These are phyloP conservation scores for Vannuccia rotundouncinata DNA, from an alignment of 2,888 invertebrate genomes.

Conservation along the genomic window DNA sequence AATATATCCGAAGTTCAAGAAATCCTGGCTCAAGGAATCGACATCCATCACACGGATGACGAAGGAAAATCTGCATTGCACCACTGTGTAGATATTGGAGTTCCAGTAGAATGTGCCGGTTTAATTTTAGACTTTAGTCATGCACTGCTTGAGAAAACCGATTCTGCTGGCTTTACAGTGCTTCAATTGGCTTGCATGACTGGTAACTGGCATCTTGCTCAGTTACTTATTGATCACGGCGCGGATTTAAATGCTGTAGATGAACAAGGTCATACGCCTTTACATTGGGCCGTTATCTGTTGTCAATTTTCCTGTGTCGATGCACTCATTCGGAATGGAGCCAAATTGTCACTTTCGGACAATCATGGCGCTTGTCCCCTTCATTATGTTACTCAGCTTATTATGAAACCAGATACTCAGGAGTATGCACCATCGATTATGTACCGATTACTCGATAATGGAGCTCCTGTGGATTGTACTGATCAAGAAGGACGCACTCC, in stretches of 20 bases:
- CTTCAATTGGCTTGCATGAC: slow-evolving; percentile 76
- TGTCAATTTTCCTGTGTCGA: slow-evolving; percentile 82
- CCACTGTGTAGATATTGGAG: slow-evolving; percentile 71
- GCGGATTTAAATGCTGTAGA: slow-evolving; percentile 84
- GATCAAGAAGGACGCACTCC: slow-evolving; percentile 91
- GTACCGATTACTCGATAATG: slow-evolving; percentile 66
- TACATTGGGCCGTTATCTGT: slow-evolving; percentile 95
- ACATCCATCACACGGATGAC: slow-evolving; percentile 33
- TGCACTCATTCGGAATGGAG: slow-evolving; percentile 73
- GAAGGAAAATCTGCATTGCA: slow-evolving; percentile 69
- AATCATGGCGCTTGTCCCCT: slow-evolving; percentile 87
- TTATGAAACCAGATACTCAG: slow-evolving; percentile 59
- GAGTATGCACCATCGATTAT: slow-evolving; percentile 60
- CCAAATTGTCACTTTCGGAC: slow-evolving; percentile 79
- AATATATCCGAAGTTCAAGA: not conserved
- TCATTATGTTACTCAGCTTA: slow-evolving; percentile 95
- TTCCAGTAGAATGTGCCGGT: slow-evolving; percentile 65
- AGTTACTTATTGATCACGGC: slow-evolving; percentile 75
- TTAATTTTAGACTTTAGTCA: slow-evolving; percentile 71
- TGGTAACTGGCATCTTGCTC: slow-evolving; percentile 59
- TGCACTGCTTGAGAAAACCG: slow-evolving; percentile 52
- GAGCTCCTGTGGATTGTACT: slow-evolving; percentile 72
- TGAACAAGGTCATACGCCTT: slow-evolving; percentile 84
- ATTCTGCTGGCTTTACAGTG: slow-evolving; percentile 86
- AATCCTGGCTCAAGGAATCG: not conserved